A percentile compares a stretch with the other conserved stretches of the same genome.
Evolutionary conservation across 1,140 invertebrate genomes (phyloP).

Genomic region (Drosophila chauvacae): DNA sequence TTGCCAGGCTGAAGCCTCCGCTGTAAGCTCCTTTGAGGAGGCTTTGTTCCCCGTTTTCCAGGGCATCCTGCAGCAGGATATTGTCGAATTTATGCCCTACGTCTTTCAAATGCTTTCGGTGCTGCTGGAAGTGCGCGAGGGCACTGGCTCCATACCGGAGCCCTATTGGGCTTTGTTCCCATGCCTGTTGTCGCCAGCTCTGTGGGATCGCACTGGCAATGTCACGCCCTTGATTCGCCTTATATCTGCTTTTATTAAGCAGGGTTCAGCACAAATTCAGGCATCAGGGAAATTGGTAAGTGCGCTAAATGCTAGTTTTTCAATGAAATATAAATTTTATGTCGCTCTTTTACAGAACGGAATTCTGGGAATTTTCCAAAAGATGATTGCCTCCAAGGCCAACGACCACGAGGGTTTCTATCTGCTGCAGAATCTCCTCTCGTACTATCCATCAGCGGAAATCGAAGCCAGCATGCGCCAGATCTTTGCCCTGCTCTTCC

Average conservation of each 20-base stretch:
- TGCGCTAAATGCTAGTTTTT: no score
- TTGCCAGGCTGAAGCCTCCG: constrained; percentile 91
- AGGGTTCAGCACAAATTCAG: constrained; percentile 90
- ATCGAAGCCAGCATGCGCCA: constrained; percentile 93
- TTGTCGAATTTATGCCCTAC: constrained; percentile 98
- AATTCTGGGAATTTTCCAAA: constrained; percentile 97
- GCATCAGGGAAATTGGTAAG: constrained; percentile 88
- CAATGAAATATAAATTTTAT: not conserved
- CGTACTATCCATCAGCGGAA: constrained; percentile 88
- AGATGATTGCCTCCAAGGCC: constrained; percentile 96
- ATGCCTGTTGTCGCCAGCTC: constrained; percentile 92
- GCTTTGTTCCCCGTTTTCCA: constrained; percentile 97
- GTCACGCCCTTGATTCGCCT: constrained; percentile 95
- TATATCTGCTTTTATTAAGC: constrained; percentile 93
- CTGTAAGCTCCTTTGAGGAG: constrained; percentile 95
- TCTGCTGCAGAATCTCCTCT: constrained; percentile 93
- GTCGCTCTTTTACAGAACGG: constrained; percentile 87
- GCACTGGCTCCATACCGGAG: constrained; percentile 87
- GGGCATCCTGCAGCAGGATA: constrained; percentile 95
- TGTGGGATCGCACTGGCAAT: constrained; percentile 97
- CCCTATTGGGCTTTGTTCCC: constrained; percentile 96
- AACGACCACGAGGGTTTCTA: constrained; percentile 99
- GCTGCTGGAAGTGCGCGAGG: constrained; percentile 92
- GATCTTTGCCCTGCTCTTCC: constrained; percentile 96
- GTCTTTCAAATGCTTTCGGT: constrained; percentile 98